Conservation (phyloP, 2,113 vertebrate species). For the Chaenocephalus aceratus region DNA sequence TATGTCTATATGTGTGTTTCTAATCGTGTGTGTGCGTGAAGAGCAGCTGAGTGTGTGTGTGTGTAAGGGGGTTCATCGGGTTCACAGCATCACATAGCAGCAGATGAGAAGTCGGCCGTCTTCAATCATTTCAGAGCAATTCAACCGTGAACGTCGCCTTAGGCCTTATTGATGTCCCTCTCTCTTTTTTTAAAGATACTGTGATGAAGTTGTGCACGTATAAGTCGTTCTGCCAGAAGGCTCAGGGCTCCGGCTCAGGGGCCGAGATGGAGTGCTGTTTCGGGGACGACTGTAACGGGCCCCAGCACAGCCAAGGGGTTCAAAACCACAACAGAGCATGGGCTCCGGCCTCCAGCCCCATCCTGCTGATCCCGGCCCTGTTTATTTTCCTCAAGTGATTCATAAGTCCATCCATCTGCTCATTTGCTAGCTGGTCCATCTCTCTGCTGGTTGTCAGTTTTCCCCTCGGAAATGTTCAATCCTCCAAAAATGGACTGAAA, state of each 20-base stretch:
- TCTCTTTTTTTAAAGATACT: slow-evolving; percentile 79
- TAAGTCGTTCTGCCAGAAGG: slow-evolving; percentile 89
- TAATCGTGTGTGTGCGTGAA: slow-evolving; percentile 5
- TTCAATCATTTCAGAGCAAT: background rate
- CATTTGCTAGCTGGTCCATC: slow-evolving; percentile 17
- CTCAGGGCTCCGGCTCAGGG: slow-evolving; percentile 70
- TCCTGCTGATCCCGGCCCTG: slow-evolving; percentile 74
- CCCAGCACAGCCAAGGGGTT: slow-evolving; percentile 75
- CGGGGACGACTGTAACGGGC: slow-evolving; percentile 87
- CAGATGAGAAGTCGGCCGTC: background rate
- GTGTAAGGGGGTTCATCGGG: slow-evolving; percentile 7
- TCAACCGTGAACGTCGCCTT: background rate
- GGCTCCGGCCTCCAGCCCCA: slow-evolving; percentile 46
- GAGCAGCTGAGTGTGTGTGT: background rate
- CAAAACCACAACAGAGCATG: slow-evolving; percentile 34
- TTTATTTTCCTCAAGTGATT: slow-evolving; percentile 26
- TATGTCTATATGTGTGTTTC: background rate
- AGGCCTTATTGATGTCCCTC: too few relatives aligned
- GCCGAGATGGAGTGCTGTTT: slow-evolving; percentile 87
- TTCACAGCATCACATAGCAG: slow-evolving; percentile 6
- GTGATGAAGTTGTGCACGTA: slow-evolving; percentile 89
- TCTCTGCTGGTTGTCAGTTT: background rate
- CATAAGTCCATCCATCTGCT: background rate
- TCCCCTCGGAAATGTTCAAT: slow-evolving; percentile 13
- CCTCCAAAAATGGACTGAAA: background rate